Evolutionary conservation across 2,113 vertebrate species (phyloP), one percentile per base, ranked within the genome.

Genomic region (Anoplopoma fimbria): DNA sequence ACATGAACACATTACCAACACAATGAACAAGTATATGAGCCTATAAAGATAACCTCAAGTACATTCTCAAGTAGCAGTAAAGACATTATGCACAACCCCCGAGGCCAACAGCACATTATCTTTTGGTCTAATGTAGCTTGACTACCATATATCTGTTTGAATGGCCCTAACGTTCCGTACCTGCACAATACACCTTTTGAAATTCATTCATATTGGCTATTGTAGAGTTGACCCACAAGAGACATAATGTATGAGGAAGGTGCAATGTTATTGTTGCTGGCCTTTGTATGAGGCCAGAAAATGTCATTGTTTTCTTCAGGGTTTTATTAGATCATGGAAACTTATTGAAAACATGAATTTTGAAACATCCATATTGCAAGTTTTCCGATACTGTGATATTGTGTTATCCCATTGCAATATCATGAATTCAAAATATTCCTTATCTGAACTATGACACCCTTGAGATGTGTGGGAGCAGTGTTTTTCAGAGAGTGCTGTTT

Each of bases 321-420:
- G 49, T 55, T 61, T 74, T 45, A 49, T 61, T 76, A 21, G 40
- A 57, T 45, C 25, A 23, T 64, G 3, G 13, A 14, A n/a, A 38
- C 49, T 29, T 4, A 55, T 77, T 64, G 45, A 19, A 63, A 68
- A 70, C 38, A 9, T 40, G 25, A 31, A 81, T 70, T 47, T 63
- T 12, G 29, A 70, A 70, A 14, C 21, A 42, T 36, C 33, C 23
- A 62, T 55, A 40, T 17, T 55, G 23, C 51, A 25, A 15, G 42
- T 7, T 25, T 9, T 75, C 34, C 51, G 67, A 40, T 53, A 21
- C 9, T 61, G 29, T 38, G 45, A 69, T 42, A 73, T 27, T 45
- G n/a, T 29, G 38, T 45, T 68, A 69, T 57, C 31, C 8, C 19
- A 13, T 0, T 53, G 61, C 27, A 42, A 75, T 70, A 75, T 23